Percentiles rank a stretch among this genome's conserved stretches.
Conservation (phyloP, 1,140 invertebrate species). For the Pseudoatta argentina region DNA sequence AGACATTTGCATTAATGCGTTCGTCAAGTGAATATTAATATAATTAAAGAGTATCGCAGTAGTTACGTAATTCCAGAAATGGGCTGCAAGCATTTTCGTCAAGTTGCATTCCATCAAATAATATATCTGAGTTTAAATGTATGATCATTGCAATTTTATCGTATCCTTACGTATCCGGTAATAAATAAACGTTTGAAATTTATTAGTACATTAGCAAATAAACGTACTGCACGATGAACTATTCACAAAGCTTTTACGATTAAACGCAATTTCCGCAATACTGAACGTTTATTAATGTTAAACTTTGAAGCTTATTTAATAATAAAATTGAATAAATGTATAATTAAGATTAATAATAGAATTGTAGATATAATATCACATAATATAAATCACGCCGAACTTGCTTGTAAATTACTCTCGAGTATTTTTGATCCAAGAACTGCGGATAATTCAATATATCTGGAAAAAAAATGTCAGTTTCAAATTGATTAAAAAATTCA, state of each 20-base stretch:
- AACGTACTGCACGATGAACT: not conserved
- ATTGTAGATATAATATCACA: not conserved
- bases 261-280: constrained; percentile 4
- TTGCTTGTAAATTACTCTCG: not conserved
- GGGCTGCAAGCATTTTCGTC: not conserved
- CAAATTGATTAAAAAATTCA: constrained; percentile 37
- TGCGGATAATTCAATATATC: not conserved
- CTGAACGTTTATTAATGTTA: not conserved
- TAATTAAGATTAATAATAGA: not conserved
- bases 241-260: not conserved
- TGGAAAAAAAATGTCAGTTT: not conserved
- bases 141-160: not conserved
- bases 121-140: constrained; percentile 1
- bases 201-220: not conserved
- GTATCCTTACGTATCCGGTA: not conserved
- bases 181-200: constrained; percentile 8
- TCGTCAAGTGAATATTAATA: constrained; percentile 24
- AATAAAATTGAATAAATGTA: not conserved
- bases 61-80: constrained; percentile 13
- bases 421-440: not conserved
- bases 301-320: not conserved
- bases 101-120: not conserved
- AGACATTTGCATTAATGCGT: constrained; percentile 29
- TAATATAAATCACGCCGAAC: no score
- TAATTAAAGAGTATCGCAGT: constrained; percentile 23